Evolutionary conservation across 2,113 vertebrate genomes (phyloP), one percentile per base, ranked within the genome.

Genomic region (Caloenas nicobarica): DNA sequence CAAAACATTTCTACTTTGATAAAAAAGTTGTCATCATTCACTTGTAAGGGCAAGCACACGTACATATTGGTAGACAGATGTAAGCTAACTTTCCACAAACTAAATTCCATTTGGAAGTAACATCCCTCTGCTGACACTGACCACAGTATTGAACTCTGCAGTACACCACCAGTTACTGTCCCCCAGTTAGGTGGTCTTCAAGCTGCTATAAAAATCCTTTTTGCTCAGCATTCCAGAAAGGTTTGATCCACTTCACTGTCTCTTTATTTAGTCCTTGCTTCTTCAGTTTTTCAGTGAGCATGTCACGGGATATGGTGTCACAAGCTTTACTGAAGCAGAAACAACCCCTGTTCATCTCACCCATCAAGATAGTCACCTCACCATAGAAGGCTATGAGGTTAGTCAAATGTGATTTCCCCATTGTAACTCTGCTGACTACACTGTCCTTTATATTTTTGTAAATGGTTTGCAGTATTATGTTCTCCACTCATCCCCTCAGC

Each of bases 1-100:
- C 18, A 78, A 54, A 46, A 66, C 13, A 66, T 31, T 38, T 57
- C 29, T 33, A 38, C 24, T 86, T 29, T 77, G 26, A n/a, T 9
- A 29, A 64, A 84, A 53, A 56, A 22, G 16, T 3, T 60, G 64
- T 24, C 15, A 76, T 26, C 15, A 22, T 50, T 78, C 1, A 1
- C 11, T 82, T 82, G 23, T 29, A 42, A 54, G 19, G 25, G 21
- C 36, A 65, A 70, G 24, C 0, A 2, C 29, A 38, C 4, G 14
- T n/a, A 40, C 14, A 11, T 28, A 28, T 7, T 7, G 14, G 25
- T 26, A 84, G 60, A 46, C 21, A 42, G 25, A 28, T 0, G 0
- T 28, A 60, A 66, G 25, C 48, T 10, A 81, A 42, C 64, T 33
- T 42, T 33, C 42, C 14, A n/a, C 33, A 7, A 83, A 61, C 24